Evolutionary conservation across 1,140 invertebrate species (phyloP), one percentile per base, ranked within the genome.

Genomic region (Cecropterus lyciades): DNA sequence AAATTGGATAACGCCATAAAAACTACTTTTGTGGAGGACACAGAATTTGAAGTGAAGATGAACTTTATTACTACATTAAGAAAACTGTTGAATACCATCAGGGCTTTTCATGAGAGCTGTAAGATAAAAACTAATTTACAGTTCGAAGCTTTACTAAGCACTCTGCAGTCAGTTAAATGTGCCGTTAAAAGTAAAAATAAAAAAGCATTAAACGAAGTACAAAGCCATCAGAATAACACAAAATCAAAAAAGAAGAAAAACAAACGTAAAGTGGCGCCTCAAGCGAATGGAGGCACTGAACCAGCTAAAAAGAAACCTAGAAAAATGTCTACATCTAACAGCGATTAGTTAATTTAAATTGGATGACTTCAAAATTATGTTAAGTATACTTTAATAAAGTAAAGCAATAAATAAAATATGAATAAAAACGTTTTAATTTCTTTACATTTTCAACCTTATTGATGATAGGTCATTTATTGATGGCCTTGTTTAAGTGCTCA

Each of bases 51-150:
- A 68, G 78, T 84, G 0, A 92, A 89, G 60, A 82, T 79, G n/a
- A 89, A 87, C 67, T 92, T 85, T 62, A 71, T 88, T 17, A 66
- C 67, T 15, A 65, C 79, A 20, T 64, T 89, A 11, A 85, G 71
- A 71, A 92, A 92, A 71, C 66, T 90, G 48, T 73, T 90, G 5
- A 91, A 89, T 51, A 73, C 76, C 45, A 88, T 92, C 9, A 84
- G 74, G 82, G 63, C 67, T 55, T 85, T 87, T 33, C 83, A 92
- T 67, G 80, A 89, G 73, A 81, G 75, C 64, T 79, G 79, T 56
- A 72, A 89, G 63, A 63, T 87, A 67, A 53, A 81, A 64, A 77
- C 77, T 17, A 73, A 74, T 42, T 63, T 90, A 59, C 71, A 89
- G 65, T 84, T 85, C 48, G 78, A 85, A 60, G 55, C 59, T 51